These are phyloP conservation scores for Pristionchus maxplancki DNA, from an alignment of 2,888 invertebrate species.

Conservation along the genomic window DNA sequence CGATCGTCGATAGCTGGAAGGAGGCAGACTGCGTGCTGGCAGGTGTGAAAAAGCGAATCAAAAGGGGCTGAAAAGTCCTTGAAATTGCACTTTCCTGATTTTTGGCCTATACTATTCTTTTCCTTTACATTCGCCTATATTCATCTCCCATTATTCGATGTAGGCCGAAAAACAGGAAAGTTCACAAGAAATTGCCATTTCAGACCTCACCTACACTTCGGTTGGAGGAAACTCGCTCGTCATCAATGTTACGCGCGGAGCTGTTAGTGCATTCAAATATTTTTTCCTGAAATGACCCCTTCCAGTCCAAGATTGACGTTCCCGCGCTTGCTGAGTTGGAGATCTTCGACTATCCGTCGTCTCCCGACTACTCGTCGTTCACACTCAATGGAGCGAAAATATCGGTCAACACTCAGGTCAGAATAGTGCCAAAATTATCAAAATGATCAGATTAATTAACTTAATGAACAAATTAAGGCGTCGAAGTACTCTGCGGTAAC, in stretches of 20 bases:
- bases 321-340: conserved; percentile 67
- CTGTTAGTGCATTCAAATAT: background rate
- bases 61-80: no score
- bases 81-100: no score
- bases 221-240: background rate
- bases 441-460: no score
- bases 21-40: conserved; percentile 54
- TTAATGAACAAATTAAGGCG: background rate
- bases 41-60: background rate
- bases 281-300: conserved; percentile 16
- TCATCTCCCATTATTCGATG: no score
- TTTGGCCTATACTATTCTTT: no score
- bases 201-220: background rate
- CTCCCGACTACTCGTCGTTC: conserved; percentile 63
- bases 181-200: no score
- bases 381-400: conserved; percentile 61
- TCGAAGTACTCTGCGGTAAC: conserved; percentile 31
- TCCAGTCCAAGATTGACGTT: conserved; percentile 53
- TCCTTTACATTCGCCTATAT: no score
- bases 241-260: background rate
- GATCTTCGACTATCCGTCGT: conserved; percentile 63
- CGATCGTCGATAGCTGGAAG: conserved; percentile 34
- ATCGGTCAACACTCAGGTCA: conserved; percentile 54
- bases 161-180: no score
- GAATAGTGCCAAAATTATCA: background rate